Evolutionary conservation across 2,797 vertebrate species (phyloP).

Genomic region (Vireo griseus): DNA sequence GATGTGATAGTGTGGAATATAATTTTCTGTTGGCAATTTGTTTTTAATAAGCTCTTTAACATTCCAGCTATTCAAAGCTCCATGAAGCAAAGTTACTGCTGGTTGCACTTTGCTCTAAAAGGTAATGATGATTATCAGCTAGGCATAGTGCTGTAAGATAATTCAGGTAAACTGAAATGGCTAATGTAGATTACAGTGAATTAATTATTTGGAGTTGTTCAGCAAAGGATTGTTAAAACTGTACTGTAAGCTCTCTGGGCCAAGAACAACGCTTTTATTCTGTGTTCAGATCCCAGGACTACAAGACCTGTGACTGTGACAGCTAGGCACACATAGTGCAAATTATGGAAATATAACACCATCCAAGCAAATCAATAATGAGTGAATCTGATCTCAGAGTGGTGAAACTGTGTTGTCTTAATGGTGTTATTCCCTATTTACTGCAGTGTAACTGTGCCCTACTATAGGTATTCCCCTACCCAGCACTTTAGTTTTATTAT

Average conservation of each 20-base stretch:
- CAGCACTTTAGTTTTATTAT: conserved; percentile 8
- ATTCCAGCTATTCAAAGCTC: conserved; percentile 31
- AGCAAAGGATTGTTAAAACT: conserved; percentile 34
- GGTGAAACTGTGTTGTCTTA: background rate
- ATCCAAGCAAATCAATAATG: background rate
- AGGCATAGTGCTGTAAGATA: conserved; percentile 47
- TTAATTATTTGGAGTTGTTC: conserved; percentile 39
- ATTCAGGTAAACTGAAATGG: conserved; percentile 31
- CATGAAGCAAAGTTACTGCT: conserved; percentile 36
- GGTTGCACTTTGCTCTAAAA: conserved; percentile 33
- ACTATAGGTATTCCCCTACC: background rate
- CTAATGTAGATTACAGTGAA: conserved; percentile 14
- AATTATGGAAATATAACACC: background rate
- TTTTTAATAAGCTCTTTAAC: conserved; percentile 58
- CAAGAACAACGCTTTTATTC: background rate
- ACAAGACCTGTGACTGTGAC: fast-evolving
- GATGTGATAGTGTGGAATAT: conserved; percentile 31
- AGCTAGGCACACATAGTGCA: background rate
- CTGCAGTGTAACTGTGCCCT: background rate
- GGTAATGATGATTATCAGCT: conserved; percentile 34
- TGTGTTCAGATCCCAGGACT: background rate
- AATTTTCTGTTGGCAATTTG: conserved; percentile 60
- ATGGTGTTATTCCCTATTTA: background rate
- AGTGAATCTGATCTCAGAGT: background rate
- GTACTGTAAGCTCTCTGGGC: background rate